These are phyloP conservation scores for Parazoanthus swiftii DNA, from an alignment of 92 coral and sea anemone genomes.

Conservation along the genomic window DNA sequence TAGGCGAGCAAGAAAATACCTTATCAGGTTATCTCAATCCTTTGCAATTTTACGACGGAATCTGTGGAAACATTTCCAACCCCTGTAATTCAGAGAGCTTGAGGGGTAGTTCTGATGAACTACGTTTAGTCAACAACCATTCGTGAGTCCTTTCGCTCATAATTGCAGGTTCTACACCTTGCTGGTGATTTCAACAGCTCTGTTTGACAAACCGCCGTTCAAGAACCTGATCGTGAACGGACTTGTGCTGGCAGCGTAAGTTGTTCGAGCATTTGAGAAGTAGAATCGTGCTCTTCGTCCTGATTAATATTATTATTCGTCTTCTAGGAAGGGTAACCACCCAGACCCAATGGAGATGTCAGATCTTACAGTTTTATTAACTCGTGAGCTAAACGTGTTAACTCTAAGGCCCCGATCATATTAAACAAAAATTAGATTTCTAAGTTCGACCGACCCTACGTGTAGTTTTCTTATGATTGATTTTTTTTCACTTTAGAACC, in stretches of 20 bases:
- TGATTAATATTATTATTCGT: too few species aligned
- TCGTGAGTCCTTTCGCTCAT: neutral
- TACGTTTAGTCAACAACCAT: neutral
- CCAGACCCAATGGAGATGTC: too few species aligned
- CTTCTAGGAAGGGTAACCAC: too few species aligned
- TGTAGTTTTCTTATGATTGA: neutral
- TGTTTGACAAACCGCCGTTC: slow-evolving; percentile 96
- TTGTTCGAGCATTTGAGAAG: neutral
- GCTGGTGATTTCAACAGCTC: slow-evolving; percentile 92
- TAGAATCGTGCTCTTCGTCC: too few species aligned
- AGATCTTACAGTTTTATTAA: too few species aligned
- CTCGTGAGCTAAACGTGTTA: too few species aligned
- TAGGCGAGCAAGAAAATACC: too few species aligned
- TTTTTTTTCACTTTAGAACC: neutral
- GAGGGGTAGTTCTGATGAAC: neutral
- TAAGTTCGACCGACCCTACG: too few species aligned
- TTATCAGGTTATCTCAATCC: neutral
- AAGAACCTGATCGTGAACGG: slow-evolving; percentile 98
- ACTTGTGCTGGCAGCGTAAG: slow-evolving; percentile 97
- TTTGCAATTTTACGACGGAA: neutral
- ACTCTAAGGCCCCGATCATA: too few species aligned
- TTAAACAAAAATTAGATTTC: too few species aligned
- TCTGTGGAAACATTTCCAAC: neutral
- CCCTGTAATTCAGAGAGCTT: neutral
- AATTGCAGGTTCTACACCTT: slow-evolving; percentile 88